Conservation (phyloP, 1,140 invertebrate genomes). For the Camponotus pennsylvanicus region DNA sequence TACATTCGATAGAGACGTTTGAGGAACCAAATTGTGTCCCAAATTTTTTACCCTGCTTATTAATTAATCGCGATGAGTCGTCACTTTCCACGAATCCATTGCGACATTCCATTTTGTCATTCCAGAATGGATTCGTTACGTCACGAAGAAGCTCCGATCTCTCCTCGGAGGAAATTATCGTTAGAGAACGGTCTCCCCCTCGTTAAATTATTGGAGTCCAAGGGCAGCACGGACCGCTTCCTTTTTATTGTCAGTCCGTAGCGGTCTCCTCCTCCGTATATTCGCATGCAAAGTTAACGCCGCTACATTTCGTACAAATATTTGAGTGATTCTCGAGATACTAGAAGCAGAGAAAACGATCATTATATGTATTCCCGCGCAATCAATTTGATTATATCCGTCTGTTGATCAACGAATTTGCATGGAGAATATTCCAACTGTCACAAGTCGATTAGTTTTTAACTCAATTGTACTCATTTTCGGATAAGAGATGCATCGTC, state of each 20-base stretch:
- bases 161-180: conserved; percentile 54
- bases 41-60: background rate
- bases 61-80: conserved; percentile 5
- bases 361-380: background rate
- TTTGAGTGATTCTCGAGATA: conserved; percentile 6
- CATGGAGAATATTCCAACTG: background rate
- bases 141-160: conserved; percentile 36
- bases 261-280: conserved; percentile 12
- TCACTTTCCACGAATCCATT: background rate
- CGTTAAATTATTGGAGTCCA: conserved; percentile 61
- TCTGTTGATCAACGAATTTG: background rate
- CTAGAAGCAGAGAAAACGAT: background rate
- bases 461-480: background rate
- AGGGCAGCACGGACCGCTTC: conserved; percentile 40
- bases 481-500: background rate
- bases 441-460: background rate
- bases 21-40: background rate
- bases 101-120: background rate
- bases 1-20: no score
- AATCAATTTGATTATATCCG: no score
- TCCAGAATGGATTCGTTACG: conserved; percentile 33
- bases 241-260: conserved; percentile 38
- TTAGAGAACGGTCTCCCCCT: conserved; percentile 38
- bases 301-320: background rate
- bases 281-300: conserved; percentile 32